Percentiles rank a stretch among this genome's conserved stretches.
Evolutionary conservation across 2,888 invertebrate species (phyloP).

Genomic region (Melangyna quadrimaculata): DNA sequence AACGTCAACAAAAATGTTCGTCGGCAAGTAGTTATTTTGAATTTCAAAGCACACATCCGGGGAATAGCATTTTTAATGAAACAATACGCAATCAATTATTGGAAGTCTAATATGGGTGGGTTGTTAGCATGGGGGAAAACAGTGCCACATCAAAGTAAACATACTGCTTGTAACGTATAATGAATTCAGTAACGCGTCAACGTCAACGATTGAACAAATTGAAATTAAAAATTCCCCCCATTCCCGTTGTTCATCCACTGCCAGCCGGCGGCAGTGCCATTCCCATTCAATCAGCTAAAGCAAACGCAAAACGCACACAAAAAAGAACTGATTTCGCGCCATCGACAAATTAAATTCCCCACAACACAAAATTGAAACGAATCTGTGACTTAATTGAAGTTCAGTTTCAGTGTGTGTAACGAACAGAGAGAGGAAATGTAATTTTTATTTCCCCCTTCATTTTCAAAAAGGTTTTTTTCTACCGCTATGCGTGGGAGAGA

Average conservation of each 20-base stretch:
- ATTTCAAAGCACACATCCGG: not conserved
- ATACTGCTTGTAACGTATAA: slow-evolving; percentile 44
- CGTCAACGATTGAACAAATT: slow-evolving; percentile 54
- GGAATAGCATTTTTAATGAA: slow-evolving; percentile 9
- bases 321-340: slow-evolving; percentile 41
- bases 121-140: not conserved
- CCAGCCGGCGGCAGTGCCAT: not conserved
- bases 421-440: slow-evolving; percentile 4
- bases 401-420: not conserved
- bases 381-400: slow-evolving; percentile 4
- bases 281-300: not conserved
- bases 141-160: slow-evolving; percentile 33
- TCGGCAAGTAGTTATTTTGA: not conserved
- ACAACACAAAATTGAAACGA: not conserved
- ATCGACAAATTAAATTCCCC: slow-evolving; percentile 25
- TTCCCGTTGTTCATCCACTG: slow-evolving; percentile 6
- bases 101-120: not conserved
- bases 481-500: not conserved
- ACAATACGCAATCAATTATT: slow-evolving; percentile 29
- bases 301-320: slow-evolving; percentile 16
- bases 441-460: not conserved
- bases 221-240: slow-evolving; percentile 38
- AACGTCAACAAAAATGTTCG: slow-evolving; percentile 50
- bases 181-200: slow-evolving; percentile 66
- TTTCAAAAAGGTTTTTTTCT: not conserved